phyloP scores from a whole-genome alignment of 1,140 invertebrate genomes.

The Copidosoma floridanum region DNA sequence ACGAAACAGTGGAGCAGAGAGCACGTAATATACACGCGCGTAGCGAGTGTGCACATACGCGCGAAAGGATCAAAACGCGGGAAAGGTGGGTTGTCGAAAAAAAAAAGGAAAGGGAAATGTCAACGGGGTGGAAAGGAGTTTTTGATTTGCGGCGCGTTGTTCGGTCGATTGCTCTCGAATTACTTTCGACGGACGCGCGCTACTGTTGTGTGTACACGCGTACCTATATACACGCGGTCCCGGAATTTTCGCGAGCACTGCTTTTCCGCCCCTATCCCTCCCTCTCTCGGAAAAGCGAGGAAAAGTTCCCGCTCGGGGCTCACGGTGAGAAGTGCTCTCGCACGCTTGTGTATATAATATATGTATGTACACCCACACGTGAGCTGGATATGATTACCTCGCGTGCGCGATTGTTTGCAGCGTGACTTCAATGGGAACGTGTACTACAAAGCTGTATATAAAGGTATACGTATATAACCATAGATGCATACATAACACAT shows the following conservation, averaged over 20 bases:
- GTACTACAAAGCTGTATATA: too few species aligned
- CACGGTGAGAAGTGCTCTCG: too few species aligned
- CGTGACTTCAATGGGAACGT: not conserved
- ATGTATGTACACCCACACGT: too few species aligned
- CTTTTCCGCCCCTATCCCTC: not conserved
- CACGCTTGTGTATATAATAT: too few species aligned
- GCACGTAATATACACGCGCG: not conserved
- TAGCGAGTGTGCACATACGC: not conserved
- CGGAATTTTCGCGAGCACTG: not conserved
- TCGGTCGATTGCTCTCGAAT: conserved; percentile 55
- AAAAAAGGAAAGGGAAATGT: not conserved
- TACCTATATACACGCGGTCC: not conserved
- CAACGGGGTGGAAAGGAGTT: conserved; percentile 12
- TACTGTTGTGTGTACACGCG: not conserved
- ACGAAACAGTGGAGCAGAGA: too few species aligned
- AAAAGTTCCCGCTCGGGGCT: too few species aligned
- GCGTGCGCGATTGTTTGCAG: conserved; percentile 5
- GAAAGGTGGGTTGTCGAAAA: not conserved
- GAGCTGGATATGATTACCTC: not conserved
- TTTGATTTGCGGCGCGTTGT: conserved; percentile 55
- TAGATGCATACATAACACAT: too few species aligned
- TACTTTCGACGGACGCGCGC: conserved; percentile 35
- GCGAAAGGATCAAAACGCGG: not conserved
- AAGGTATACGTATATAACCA: too few species aligned
- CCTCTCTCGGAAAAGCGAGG: too few species aligned